Evolutionary conservation across 2,113 vertebrate genomes (phyloP), one percentile per base, ranked within the genome.

Genomic region (Craseonycteris thonglongyai): DNA sequence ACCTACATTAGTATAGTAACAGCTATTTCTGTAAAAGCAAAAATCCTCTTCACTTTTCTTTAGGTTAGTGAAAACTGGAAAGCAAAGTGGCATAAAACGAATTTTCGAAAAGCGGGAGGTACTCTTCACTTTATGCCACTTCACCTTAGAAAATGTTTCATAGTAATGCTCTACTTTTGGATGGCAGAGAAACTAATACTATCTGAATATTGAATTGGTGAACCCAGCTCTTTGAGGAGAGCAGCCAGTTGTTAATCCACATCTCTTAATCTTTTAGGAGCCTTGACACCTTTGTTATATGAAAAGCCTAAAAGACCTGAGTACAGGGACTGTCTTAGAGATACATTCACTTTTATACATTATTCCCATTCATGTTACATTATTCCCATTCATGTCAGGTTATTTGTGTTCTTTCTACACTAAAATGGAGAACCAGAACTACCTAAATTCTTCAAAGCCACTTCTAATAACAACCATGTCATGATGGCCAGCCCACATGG

Each of bases 381-480:
- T 71, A 80, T 58, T 66, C 2, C 8, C 30, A 42, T 75, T 65
- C 4, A 38, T 85, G 15, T 56, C 45, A 83, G 42, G 13, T 49
- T 71, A 0, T 75, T 58, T 96, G 35, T 58, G 56, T 85, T 63
- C 80, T 89, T 33, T 69, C 63, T 45, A 40, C 78, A 61, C 35
- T 86, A 79, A 96, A 87, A 58, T 82, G 6, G 13, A 6, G 19
- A 94, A 79, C 84, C 4, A 45, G 82, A 47, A 80, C 26, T 92
- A 99, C 99, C 98, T 98, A 98, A 98, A 72, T 98, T 98, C 97
- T 99, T 99, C 88, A 99, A 97, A 61, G 98, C 99, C 6, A 98
- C 98, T 98, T 99, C 98, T 45, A 98, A 97, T 40, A 99, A 99
- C 98, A 96, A 99, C 98, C n/a, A 98, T 98, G 0, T 99, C 98